Base-by-base conservation (phyloP, 2,113 vertebrate species). In the Salminus brasiliensis region DNA sequence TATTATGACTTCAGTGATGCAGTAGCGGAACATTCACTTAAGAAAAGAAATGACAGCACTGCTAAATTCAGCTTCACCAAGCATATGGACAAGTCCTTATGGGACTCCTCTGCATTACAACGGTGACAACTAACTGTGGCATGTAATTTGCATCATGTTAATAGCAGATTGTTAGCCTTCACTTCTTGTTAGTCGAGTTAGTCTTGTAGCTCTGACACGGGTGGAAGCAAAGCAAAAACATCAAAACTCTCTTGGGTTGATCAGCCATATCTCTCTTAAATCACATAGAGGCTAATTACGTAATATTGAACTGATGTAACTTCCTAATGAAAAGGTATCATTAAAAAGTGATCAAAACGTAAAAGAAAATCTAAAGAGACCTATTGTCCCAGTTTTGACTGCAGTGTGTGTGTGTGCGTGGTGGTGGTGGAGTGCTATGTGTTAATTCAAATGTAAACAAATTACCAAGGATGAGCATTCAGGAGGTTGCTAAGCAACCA, bases 401-500 rank as follows among this genome's bases (percentile, higher is more conserved):
- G n/a, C n/a, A n/a, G n/a, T n/a, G n/a, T 25, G 10, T 11, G 23
- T 7, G 8, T 13, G 53, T 47, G 52, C 60, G 27, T 25, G 10
- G 23, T 7, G 8, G 16, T 12, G 47, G 25, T n/a, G 39, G 39
- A 15, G 32, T 57, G 59, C 27, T 16, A 30, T 74, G 53, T 75
- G 36, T 83, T 83, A 70, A 79, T 80, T 45, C 15, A n/a, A 45
- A 81, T 84, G 65, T 77, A 74, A 81, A 66, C 78, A 74, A 57
- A 59, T 27, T 29, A 30, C 68, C 45, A 32, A 8, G 25, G 23
- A 68, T 60, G 75, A 73, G 76, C 32, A 45, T 84, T 75, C 29
- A 60, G 29, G 30, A 36, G 55, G 80, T 84, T 84, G 84, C 80
- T 81, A 86, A 34, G 84, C 82, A 79, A 87, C 84, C 32, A 65